Evolutionary conservation across 2,888 invertebrate species (phyloP).

Genomic region (Agrochola circellaris): DNA sequence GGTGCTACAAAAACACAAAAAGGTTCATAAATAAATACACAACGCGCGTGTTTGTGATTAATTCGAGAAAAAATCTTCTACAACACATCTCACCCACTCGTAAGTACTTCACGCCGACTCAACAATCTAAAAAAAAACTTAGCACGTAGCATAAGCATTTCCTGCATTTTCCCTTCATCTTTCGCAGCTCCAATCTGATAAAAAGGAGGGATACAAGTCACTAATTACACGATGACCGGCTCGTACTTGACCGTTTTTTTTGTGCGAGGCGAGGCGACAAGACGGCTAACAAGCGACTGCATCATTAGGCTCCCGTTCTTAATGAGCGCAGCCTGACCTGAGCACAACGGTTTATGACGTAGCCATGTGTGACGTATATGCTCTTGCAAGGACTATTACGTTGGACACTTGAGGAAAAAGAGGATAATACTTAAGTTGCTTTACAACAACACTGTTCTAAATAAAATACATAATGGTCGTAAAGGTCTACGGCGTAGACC

Average conservation of each 20-base stretch:
- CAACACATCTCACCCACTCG: conserved; percentile 16
- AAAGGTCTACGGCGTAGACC: conserved; percentile 42
- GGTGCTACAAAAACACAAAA: neutral
- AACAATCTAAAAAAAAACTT: conserved; percentile 28
- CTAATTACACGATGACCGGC: conserved; percentile 62
- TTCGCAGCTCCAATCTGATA: conserved; percentile 52
- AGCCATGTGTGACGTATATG: conserved; percentile 54
- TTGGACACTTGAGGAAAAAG: conserved; percentile 26
- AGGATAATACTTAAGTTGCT: conserved; percentile 3
- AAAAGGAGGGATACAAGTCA: conserved; percentile 59
- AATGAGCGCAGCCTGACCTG: conserved; percentile 76
- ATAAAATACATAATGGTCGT: conserved; percentile 1
- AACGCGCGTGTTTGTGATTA: conserved; percentile 12
- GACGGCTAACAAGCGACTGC: conserved; percentile 81
- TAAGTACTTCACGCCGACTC: conserved; percentile 17
- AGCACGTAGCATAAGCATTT: conserved; percentile 38
- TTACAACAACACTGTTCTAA: neutral
- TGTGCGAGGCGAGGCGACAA: conserved; percentile 72
- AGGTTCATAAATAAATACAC: neutral
- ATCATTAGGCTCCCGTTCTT: conserved; percentile 80
- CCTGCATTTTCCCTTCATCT: conserved; percentile 39
- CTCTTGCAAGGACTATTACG: conserved; percentile 31
- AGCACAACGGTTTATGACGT: conserved; percentile 58
- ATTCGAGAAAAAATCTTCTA: conserved; percentile 28
- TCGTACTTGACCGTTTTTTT: conserved; percentile 66